Evolutionary conservation across 2,797 vertebrate genomes (phyloP), one percentile per base, ranked within the genome.

Genomic region (Chaunax sp.): DNA sequence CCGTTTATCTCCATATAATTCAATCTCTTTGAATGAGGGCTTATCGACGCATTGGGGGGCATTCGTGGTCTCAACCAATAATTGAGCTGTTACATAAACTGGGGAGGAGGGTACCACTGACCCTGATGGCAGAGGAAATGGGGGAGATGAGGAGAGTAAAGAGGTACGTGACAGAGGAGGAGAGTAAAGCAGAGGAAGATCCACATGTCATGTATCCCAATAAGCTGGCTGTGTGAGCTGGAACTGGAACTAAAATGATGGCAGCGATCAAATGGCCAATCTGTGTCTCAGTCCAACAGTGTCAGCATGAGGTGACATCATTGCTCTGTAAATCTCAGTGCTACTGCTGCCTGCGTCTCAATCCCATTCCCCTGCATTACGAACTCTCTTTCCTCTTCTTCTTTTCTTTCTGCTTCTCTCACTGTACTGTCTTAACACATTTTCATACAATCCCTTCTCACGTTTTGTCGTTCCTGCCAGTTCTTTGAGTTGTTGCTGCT

Each of bases 1-100:
- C 84, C 70, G 87, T 92, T 93, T 93, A 94, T 94, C 90, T 93
- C 86, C 77, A 88, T 89, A 92, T 93, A 94, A 94, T 91, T 93
- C 91, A 92, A 93, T 93, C 87, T 85, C 80, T 87, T 92, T 92
- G 86, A 91, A 93, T 87, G 83, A 84, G 72, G 86, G 86, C 90
- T 93, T 92, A 93, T 93, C 89, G 76, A 83, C 64, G 76, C 78
- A 86, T 88, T 78, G 82, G 77, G 87, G 82, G 86, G 85, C 77
- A 83, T 89, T 87, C 80, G 85, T 89, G 85, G 83, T 86, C 84
- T 77, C 73, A 63, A 78, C 82, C 87, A 82, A 91, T 84, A 87
- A 89, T 77, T 84, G 70, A 76, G 89, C 67, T 77, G 90, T 91
- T 89, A 87, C 81, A 87, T 92, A 93, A 92, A 93, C 77, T 78